Evolutionary conservation across 1,140 invertebrate genomes (phyloP).

Genomic region (Zaprionus capensis): DNA sequence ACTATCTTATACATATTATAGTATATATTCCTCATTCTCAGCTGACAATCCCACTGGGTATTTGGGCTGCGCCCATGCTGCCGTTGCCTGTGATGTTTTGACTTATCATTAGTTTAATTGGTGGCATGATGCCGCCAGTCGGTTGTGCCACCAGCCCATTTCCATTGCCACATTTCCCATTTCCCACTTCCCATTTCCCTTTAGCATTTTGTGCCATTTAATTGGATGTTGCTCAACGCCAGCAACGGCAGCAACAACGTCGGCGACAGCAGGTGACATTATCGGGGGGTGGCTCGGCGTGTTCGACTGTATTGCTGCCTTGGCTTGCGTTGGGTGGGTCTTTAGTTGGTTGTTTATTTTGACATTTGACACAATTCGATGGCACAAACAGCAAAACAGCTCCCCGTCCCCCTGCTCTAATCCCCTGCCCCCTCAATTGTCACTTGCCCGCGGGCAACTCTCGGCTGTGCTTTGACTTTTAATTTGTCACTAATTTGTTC

Average conservation of each 20-base stretch:
- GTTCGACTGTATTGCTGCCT: background rate
- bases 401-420: background rate
- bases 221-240: conserved; percentile 71
- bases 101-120: conserved; percentile 83
- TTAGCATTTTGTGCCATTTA: conserved; percentile 63
- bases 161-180: conserved; percentile 3
- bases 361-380: conserved; percentile 77
- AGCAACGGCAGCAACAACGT: conserved; percentile 19
- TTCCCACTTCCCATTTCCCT: conserved; percentile 2
- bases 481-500: conserved; percentile 78
- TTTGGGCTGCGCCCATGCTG: background rate
- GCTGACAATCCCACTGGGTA: background rate
- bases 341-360: conserved; percentile 64
- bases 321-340: background rate
- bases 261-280: conserved; percentile 36
- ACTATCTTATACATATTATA: no score
- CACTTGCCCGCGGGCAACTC: background rate
- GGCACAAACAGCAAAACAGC: conserved; percentile 47
- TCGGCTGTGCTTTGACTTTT: conserved; percentile 60
- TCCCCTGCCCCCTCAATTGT: background rate
- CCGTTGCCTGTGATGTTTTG: conserved; percentile 58
- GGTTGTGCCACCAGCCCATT: conserved; percentile 20
- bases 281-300: background rate
- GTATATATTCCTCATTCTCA: background rate
- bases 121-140: conserved; percentile 77